Conservation (phyloP, 2,113 vertebrate species). For the Ailurus styani region DNA sequence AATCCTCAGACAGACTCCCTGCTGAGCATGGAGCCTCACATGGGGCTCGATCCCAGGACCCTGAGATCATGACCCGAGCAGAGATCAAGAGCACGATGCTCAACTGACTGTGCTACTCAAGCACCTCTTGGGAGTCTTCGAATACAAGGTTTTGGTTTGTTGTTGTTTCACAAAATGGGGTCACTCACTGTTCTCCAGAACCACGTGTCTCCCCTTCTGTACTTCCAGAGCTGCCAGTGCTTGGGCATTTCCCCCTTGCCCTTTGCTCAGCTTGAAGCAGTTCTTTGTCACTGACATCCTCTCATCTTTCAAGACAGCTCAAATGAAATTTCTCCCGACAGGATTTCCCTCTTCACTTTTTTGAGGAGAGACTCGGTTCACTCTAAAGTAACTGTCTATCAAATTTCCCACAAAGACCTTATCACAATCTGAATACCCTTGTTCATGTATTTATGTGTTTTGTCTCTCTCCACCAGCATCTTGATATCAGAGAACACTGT, state of each 20-base stretch:
- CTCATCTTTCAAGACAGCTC: neutral
- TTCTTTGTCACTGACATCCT: neutral
- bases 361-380: neutral
- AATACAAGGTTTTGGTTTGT: neutral
- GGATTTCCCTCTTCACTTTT: neutral
- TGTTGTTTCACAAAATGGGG: neutral
- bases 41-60: too few species aligned
- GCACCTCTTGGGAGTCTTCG: neutral
- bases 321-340: neutral
- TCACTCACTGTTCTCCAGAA: neutral
- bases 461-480: neutral
- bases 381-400: neutral
- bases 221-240: rapidly evolving
- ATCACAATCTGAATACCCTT: neutral
- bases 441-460: neutral
- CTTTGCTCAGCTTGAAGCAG: neutral
- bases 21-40: too few species aligned
- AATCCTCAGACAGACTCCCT: too few species aligned
- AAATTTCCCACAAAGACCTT: neutral
- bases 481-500: neutral
- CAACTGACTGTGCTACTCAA: too few species aligned
- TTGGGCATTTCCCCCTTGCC: neutral
- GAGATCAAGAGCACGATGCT: too few species aligned
- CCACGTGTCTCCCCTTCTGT: neutral
- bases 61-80: too few species aligned